Evolutionary conservation across 1,140 invertebrate species (phyloP).

Genomic region (Andrena cerasifolii): DNA sequence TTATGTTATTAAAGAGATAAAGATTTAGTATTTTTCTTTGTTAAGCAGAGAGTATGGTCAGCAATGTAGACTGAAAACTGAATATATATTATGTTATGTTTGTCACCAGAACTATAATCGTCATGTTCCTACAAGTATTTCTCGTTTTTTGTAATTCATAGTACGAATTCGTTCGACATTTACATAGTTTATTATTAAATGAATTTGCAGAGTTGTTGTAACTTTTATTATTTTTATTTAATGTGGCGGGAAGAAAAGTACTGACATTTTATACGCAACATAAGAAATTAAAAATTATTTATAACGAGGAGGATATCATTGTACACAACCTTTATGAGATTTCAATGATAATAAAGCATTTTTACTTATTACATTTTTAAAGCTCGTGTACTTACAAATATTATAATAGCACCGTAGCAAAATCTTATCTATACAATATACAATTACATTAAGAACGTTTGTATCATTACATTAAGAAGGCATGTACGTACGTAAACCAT

Average conservation of each 20-base stretch:
- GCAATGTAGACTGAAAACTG: neutral
- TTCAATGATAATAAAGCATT: conserved; percentile 40
- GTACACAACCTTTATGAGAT: conserved; percentile 10
- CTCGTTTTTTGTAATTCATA: conserved; percentile 2
- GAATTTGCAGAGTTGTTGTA: neutral
- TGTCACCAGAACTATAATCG: conserved; percentile 6
- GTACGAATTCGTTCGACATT: conserved; percentile 9
- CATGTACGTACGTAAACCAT: conserved; percentile 45
- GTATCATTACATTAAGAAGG: conserved; percentile 19
- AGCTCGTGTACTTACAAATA: neutral
- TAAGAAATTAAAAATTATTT: conserved; percentile 15
- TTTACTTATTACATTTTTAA: conserved; percentile 28
- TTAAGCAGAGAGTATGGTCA: neutral
- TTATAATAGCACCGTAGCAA: neutral
- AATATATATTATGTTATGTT: neutral
- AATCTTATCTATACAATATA: neutral
- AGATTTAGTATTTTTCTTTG: neutral
- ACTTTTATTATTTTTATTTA: neutral
- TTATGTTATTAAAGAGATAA: conserved; percentile 7
- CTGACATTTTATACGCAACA: conserved; percentile 10
- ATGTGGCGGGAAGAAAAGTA: neutral
- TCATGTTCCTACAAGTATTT: neutral
- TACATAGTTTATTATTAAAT: conserved; percentile 28
- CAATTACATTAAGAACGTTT: neutral
- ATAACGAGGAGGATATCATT: conserved; percentile 10